Evolutionary conservation across 1,140 invertebrate genomes (phyloP), one percentile per base, ranked within the genome.

Genomic region (Popillia japonica): DNA sequence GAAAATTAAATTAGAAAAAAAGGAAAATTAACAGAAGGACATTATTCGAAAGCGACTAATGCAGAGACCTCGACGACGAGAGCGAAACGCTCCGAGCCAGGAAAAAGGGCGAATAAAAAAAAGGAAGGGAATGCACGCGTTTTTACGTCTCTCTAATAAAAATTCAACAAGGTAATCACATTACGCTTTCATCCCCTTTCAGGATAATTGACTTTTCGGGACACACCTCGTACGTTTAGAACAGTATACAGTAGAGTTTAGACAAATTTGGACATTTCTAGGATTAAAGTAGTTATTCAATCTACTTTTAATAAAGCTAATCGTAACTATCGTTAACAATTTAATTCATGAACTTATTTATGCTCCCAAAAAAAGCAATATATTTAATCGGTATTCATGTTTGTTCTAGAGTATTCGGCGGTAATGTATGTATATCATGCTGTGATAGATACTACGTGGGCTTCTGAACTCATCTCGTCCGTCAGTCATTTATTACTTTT

Each of bases 91-190:
- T 34, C 27, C 27, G 27, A 34, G 27, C 27, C 27, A 34, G 27
- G 4, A 34, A 34, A 34, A 34, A 34, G n/a, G 27, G 27, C 27
- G 27, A 34, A 34, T 34, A 4, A 34, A 17, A 22, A 23, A 22
- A 23, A 27, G 61, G 20, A 68, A 27, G 6, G 61, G 22, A 22
- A 27, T 68, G 22, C 61, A 68, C 61, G 61, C 20, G 61, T 68
- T 68, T 34, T 34, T 68, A 68, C 61, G 61, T 34, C 20, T 23
- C 61, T 23, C 61, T 68, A 68, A 68, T 68, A 68, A 68, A 68
- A 68, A 68, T 68, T 68, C 61, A 68, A 68, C 61, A 68, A 68
- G 61, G 61, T 68, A 68, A 68, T 68, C 61, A 68, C 61, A 68
- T 68, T 68, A 68, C 61, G 61, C 61, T 68, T 68, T 68, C 61